Base-by-base conservation (phyloP, 2,797 vertebrate species). In the Sandelia bainsii region DNA sequence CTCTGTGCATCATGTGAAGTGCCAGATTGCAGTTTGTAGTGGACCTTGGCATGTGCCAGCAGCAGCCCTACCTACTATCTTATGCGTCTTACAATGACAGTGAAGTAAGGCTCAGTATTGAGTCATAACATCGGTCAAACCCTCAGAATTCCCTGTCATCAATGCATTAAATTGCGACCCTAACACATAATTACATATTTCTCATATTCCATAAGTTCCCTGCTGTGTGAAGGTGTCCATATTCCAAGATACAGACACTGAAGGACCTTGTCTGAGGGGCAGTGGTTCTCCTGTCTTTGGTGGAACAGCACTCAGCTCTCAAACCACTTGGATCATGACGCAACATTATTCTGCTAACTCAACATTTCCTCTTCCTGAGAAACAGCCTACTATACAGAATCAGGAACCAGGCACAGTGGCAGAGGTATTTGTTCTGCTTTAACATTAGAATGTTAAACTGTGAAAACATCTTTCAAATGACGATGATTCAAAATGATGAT, bases 301-400 rank as follows among this genome's bases (percentile, higher is more conserved):
- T 37, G 29, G 9, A 25, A 42, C 14, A 67, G 46, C 62, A 13
- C 3, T 65, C 6, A 45, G 27, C 39, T 44, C 12, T 37, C 27
- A 53, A 46, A 72, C 62, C 17, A 57, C 25, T 37, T 10, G 17
- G 49, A 61, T 62, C 62, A 63, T 72, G 72, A 86, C 61, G 71
- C 75, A 76, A 34, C 51, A 45, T 44, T 45, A 58, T 82, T 77
- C 64, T 82, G 85, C 82, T 78, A 53, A 72, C 65, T 84, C 73
- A 77, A 60, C 81, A 83, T 74, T 90, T 89, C 84, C 89, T 81
- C 40, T 87, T 89, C 84, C 75, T 91, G 82, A 66, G 46, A 63
- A 85, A 65, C 29, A 0, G 27, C 29, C 51, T 13, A 54, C 57
- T 17, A 44, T 52, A 57, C 29, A 56, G 20, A 72, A 22, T 73